Conservation (phyloP, 2,797 vertebrate genomes). For the Limosa lapponica region DNA sequence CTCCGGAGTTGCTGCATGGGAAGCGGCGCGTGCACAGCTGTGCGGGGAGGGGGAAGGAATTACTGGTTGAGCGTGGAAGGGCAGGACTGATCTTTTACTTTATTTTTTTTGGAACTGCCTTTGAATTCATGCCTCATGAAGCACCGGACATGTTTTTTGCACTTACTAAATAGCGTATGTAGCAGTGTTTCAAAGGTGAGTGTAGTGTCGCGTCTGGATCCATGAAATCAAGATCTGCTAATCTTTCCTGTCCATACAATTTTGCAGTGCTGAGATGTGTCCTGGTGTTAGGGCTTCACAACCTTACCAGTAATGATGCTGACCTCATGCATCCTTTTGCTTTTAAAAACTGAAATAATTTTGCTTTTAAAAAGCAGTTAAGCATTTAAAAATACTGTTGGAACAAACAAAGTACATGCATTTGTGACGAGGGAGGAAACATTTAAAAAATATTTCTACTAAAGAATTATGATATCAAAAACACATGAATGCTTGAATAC, state of each 20-base stretch:
- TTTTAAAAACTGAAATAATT: background rate
- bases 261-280: background rate
- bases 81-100: background rate
- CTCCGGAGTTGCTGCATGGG: accelerated
- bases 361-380: background rate
- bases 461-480: background rate
- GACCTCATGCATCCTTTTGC: background rate
- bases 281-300: background rate
- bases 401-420: background rate
- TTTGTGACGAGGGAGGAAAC: background rate
- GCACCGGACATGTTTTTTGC: background rate
- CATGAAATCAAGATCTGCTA: background rate
- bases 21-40: background rate
- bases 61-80: background rate
- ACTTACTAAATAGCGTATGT: background rate
- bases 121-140: background rate
- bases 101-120: background rate
- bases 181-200: background rate
- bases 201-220: background rate
- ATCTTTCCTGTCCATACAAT: background rate
- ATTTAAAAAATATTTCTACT: background rate
- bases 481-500: background rate
- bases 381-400: background rate
- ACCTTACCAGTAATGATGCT: background rate
- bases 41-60: background rate